phyloP scores from a whole-genome alignment of 2,888 invertebrate genomes.

The Macropis europaea region DNA sequence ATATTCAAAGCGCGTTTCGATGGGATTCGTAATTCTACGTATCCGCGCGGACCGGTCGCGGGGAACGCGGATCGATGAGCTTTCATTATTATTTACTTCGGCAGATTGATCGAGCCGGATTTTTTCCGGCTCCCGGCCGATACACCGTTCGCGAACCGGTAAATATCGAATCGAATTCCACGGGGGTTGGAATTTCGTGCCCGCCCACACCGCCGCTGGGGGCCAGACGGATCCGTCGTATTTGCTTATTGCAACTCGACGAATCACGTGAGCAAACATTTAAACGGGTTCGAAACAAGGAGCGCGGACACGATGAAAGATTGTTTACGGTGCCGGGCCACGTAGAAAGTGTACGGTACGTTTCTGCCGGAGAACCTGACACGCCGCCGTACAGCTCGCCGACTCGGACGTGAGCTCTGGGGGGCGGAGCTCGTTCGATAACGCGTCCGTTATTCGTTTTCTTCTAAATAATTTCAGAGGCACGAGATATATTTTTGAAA shows the following conservation, averaged over 20 bases:
- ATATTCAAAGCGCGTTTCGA: constrained; percentile 55
- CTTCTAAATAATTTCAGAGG: no score
- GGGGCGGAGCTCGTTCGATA: no score
- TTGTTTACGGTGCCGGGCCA: constrained; percentile 39
- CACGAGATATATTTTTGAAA: no score
- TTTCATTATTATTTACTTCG: constrained; percentile 60
- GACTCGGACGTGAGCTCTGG: background rate
- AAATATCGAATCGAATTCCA: constrained; percentile 42
- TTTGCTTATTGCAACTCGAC: constrained; percentile 29
- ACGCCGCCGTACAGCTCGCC: background rate
- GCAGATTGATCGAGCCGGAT: constrained; percentile 37
- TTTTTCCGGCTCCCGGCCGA: constrained; percentile 33
- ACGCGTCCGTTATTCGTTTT: no score
- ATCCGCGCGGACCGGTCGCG: background rate
- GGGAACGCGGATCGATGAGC: constrained; percentile 46
- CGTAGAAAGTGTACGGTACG: constrained; percentile 30
- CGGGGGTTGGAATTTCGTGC: background rate
- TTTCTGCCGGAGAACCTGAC: constrained; percentile 16
- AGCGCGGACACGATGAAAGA: constrained; percentile 35
- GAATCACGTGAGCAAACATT: constrained; percentile 28
- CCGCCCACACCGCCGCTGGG: background rate
- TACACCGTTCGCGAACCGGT: constrained; percentile 15
- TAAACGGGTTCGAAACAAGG: constrained; percentile 41
- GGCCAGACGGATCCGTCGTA: constrained; percentile 10
- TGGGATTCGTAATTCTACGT: constrained; percentile 41